These are phyloP conservation scores for Synanthedon andrenaeformis DNA, from an alignment of 2,888 invertebrate species.

Conservation along the genomic window DNA sequence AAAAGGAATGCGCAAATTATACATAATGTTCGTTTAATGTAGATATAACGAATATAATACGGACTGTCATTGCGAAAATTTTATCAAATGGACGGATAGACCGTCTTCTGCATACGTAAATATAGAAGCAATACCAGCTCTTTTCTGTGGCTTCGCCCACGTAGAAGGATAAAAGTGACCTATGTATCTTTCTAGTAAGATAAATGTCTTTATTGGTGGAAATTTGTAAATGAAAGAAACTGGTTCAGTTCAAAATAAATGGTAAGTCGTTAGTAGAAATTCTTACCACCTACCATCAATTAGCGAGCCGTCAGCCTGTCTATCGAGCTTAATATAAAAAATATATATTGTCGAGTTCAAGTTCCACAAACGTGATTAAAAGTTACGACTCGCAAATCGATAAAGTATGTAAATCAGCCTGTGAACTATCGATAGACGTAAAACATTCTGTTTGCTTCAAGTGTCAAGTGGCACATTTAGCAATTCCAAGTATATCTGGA, in stretches of 20 bases:
- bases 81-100: slow-evolving; percentile 1
- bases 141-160: too few species aligned
- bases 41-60: slow-evolving; percentile 19
- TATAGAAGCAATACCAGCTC: neutral
- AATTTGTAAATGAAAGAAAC: too few species aligned
- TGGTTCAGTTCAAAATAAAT: too few species aligned
- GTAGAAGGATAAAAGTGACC: too few species aligned
- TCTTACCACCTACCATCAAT: too few species aligned
- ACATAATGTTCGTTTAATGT: slow-evolving; percentile 4
- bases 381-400: neutral
- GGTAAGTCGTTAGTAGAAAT: too few species aligned
- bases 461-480: neutral
- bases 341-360: too few species aligned
- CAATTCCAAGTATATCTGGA: neutral
- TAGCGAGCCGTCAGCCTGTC: too few species aligned
- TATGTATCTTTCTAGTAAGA: too few species aligned
- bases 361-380: neutral
- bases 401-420: neutral
- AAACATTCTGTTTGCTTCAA: neutral
- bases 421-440: neutral
- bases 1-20: slow-evolving; percentile 14
- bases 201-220: too few species aligned
- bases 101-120: neutral
- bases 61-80: slow-evolving; percentile 15
- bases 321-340: too few species aligned